Evolutionary conservation across 2,888 invertebrate genomes (phyloP), one percentile per base, ranked within the genome.

Genomic region (Drosophila yooni): DNA sequence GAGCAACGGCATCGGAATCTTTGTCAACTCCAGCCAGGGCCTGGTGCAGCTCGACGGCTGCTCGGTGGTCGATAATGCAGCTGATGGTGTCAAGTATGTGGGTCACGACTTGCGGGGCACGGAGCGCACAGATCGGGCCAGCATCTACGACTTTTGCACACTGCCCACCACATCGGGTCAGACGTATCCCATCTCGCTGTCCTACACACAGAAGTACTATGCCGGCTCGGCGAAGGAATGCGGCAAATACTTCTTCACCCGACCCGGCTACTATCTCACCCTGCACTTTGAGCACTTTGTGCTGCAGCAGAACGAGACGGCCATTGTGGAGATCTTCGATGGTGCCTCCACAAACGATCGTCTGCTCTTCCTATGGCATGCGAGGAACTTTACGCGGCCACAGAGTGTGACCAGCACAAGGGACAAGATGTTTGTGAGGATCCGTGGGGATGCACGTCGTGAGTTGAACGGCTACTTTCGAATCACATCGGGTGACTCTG

Each of bases 1-100:
- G 92, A 99, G 98, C 94, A 94, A 95, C 94, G 98, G 98, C 69
- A 97, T 97, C 91, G 98, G 98, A 33, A 94, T 98, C 60, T 98
- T 97, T 93, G 95, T 98, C 51, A 98, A 98, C 94, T 97, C 97
- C 78, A 97, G 97, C 59, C 96, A 96, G 88, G 98, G 98, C 2
- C 94, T 96, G 91, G 95, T 96, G 11, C 95, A 95, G 82, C 94
- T 99, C 61, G 96, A 97, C 79, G 96, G 96, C 79, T 97, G 97
- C 85, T 94, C 95, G 53, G 94, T 99, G 18, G 95, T 95, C 76
- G 96, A 97, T 82, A 99, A 99, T 92, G 97, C 96, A 7, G 98
- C 96, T 1, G 98, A 99, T 92, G 99, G 99, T 33, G 94, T 99
- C 61, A 96, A 97, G 92, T 98, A 97, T 92, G 95, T 97, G 21